These are phyloP conservation scores for Probosciger aterrimus DNA, from an alignment of 2,113 vertebrate genomes.

Conservation along the genomic window DNA sequence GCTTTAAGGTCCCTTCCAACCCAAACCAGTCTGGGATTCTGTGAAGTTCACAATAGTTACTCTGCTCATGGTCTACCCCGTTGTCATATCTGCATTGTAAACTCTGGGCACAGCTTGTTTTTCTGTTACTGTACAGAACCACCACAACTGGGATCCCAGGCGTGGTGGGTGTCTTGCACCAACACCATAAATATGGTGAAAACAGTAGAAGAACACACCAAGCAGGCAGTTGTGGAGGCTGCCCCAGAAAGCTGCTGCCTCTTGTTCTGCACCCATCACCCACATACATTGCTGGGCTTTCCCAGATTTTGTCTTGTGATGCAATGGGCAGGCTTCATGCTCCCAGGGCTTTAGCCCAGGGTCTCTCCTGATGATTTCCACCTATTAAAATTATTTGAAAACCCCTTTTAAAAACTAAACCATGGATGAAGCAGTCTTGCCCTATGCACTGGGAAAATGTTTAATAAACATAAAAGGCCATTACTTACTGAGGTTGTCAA, in stretches of 20 bases:
- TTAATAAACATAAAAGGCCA: background rate
- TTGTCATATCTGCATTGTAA: background rate
- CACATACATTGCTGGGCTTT: background rate
- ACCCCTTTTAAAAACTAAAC: background rate
- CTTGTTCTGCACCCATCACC: background rate
- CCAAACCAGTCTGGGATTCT: background rate
- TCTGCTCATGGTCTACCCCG: background rate
- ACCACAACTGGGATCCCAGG: background rate
- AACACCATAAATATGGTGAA: background rate
- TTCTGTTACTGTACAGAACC: background rate
- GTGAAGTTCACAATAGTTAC: background rate
- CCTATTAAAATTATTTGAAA: background rate
- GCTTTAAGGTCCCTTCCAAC: background rate
- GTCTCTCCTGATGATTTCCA: background rate
- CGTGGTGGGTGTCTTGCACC: background rate
- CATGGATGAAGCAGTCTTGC: background rate
- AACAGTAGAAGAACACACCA: background rate
- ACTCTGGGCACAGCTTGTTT: background rate
- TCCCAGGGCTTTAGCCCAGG: background rate
- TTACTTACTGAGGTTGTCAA: background rate
- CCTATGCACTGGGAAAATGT: background rate
- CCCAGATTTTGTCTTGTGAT: background rate
- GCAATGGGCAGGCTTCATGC: background rate
- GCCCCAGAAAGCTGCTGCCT: background rate
- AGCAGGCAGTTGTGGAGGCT: background rate